phyloP scores from a whole-genome alignment of 1,140 invertebrate genomes.

The Asobara japonica region DNA sequence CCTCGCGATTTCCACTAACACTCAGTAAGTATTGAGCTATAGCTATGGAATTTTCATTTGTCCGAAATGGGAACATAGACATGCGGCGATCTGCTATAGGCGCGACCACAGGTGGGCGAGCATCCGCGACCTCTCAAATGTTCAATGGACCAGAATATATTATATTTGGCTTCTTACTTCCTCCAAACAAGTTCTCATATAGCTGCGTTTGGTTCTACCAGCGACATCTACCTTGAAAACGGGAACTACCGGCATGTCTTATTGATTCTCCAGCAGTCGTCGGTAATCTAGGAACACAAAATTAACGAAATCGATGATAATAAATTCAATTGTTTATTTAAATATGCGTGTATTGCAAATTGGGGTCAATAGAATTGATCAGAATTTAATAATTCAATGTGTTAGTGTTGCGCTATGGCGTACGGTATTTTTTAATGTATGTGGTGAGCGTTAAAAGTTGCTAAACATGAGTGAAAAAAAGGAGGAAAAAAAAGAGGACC shows the following conservation, averaged over 20 bases:
- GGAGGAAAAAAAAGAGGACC: slow-evolving; percentile 52
- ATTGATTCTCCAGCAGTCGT: neutral
- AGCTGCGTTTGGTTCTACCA: neutral
- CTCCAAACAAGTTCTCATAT: neutral
- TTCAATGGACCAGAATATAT: no score
- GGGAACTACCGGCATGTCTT: neutral
- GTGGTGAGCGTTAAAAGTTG: no score
- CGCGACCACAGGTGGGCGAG: no score
- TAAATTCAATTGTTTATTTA: neutral
- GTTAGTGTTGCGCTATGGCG: neutral
- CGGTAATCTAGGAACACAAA: neutral
- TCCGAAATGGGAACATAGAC: no score
- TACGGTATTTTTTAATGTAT: no score
- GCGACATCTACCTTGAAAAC: neutral
- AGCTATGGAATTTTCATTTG: no score
- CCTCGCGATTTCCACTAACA: no score
- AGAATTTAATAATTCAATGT: neutral
- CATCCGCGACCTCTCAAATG: no score
- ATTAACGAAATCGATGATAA: neutral
- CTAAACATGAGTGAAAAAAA: slow-evolving; percentile 45
- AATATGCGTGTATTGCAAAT: neutral
- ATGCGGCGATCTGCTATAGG: no score
- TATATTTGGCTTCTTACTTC: no score
- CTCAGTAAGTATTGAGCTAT: no score
- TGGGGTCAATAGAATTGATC: neutral